Base-by-base conservation (phyloP, 1,140 invertebrate species). In the Penaeus vannamei region DNA sequence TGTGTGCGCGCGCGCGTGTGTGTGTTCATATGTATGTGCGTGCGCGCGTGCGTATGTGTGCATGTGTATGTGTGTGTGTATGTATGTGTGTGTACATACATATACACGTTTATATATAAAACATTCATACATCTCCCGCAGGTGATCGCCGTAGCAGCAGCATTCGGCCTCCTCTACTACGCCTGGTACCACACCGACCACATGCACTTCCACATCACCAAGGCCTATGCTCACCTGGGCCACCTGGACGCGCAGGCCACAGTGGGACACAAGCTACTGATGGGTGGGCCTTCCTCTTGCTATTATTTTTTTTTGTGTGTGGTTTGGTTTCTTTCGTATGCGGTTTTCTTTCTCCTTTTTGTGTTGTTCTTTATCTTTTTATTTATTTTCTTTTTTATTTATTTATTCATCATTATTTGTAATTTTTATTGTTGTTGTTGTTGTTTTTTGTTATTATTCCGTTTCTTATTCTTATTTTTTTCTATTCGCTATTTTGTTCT, bases 141-240 rank as follows among this genome's bases (percentile, higher is more conserved):
- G 91, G 91, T 91, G 79, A 0, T 91, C 91, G 90, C 92, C 7
- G n/a, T 92, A 23, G 23, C 32, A 8, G 69, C 53, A 26, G 62
- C 82, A 62, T n/a, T 91, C 7, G 86, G 89, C 0, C 61, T 92
- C 69, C n/a, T 92, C 59, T 91, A 93, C 64, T 94, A 94, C 91
- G 93, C 93, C 5, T 94, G 93, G 91, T 94, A 92, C 91, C 93
- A 94, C 91, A 94, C 94, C 91, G 94, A 95, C 61, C 93, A 94
- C 81, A 92, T 95, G 19, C 94, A 95, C 92, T 94, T 93, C 90
- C 93, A 95, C 91, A 92, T 94, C 3, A 93, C 93, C 36, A 93
- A 94, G 84, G 92, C 93, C 10, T 94, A 94, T 91, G 94, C 94
- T 10, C 92, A 94, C 87, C 91, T 94, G 12, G 94, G 94, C 5